A percentile compares a stretch with the other conserved stretches of the same genome.
These are phyloP conservation scores for Xerus inauris DNA, from an alignment of 2,113 vertebrate species.

Conservation along the genomic window DNA sequence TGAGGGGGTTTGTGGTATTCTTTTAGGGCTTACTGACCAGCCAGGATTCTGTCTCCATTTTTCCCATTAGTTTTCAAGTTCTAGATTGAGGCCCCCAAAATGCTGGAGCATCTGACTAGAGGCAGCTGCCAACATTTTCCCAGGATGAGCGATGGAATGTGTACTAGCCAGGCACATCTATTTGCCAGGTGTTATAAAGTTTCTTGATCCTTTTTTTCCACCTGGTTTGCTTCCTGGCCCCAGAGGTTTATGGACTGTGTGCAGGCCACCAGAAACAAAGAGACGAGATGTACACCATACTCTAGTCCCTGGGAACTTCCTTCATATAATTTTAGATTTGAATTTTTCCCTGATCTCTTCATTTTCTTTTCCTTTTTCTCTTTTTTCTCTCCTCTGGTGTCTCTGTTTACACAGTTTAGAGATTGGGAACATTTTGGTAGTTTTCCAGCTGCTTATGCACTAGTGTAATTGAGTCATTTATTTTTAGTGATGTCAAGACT, in stretches of 20 bases:
- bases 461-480: slow-evolving; percentile 82
- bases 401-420: slow-evolving; percentile 74
- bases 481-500: slow-evolving; percentile 84
- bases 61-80: slow-evolving; percentile 45
- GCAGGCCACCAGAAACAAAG: background rate
- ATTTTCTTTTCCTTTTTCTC: background rate
- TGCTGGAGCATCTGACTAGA: background rate
- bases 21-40: background rate
- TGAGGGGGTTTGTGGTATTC: slow-evolving; percentile 54
- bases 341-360: background rate
- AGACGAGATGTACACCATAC: background rate
- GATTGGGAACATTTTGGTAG: slow-evolving; percentile 73
- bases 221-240: slow-evolving; percentile 27
- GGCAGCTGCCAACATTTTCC: slow-evolving; percentile 42
- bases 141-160: background rate
- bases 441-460: slow-evolving; percentile 81
- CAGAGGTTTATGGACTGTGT: background rate
- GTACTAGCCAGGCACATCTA: background rate
- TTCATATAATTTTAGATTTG: slow-evolving; percentile 42
- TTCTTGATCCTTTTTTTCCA: slow-evolving; percentile 38
- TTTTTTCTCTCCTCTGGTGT: background rate
- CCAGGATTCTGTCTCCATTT: slow-evolving; percentile 52
- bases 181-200: slow-evolving; percentile 53
- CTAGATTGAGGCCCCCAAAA: slow-evolving; percentile 26
- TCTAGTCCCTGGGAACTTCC: background rate